Conservation (phyloP, 2,113 vertebrate genomes). For the Chamaea fasciata region DNA sequence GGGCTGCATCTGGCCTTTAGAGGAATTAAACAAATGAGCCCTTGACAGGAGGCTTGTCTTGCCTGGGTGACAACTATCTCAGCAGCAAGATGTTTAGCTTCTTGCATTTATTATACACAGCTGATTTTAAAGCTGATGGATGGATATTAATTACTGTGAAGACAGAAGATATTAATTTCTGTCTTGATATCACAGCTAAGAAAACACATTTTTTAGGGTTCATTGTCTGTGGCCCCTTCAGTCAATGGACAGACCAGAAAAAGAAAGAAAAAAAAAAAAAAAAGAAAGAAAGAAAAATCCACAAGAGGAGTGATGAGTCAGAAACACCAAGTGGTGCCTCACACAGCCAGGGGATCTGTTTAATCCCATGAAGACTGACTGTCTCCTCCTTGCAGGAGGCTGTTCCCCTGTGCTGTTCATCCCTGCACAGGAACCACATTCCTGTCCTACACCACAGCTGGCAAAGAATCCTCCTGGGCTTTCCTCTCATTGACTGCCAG, state of each 20-base stretch:
- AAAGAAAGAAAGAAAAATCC: background rate
- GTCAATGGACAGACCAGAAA: background rate
- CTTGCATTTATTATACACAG: conserved; percentile 5
- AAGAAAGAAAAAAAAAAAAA: background rate
- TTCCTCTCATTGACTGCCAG: background rate
- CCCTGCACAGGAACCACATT: background rate
- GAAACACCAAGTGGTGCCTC: background rate
- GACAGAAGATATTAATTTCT: background rate
- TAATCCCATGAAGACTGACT: background rate
- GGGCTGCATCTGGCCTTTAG: background rate
- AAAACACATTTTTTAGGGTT: background rate
- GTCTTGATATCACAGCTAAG: background rate
- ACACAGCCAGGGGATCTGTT: background rate
- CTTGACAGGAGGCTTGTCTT: background rate
- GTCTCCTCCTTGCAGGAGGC: background rate
- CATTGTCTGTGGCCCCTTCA: background rate
- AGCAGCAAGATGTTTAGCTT: conserved; percentile 7
- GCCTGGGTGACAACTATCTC: background rate
- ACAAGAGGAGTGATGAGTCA: background rate
- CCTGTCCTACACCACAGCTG: fast-evolving
- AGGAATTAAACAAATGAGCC: background rate
- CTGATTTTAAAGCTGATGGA: conserved; percentile 7
- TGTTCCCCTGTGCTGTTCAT: background rate
- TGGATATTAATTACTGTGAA: background rate
- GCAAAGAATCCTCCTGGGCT: background rate